Evolutionary conservation across 2,888 invertebrate species (phyloP), one percentile per base, ranked within the genome.

Genomic region (Gastrophysa polygoni): DNA sequence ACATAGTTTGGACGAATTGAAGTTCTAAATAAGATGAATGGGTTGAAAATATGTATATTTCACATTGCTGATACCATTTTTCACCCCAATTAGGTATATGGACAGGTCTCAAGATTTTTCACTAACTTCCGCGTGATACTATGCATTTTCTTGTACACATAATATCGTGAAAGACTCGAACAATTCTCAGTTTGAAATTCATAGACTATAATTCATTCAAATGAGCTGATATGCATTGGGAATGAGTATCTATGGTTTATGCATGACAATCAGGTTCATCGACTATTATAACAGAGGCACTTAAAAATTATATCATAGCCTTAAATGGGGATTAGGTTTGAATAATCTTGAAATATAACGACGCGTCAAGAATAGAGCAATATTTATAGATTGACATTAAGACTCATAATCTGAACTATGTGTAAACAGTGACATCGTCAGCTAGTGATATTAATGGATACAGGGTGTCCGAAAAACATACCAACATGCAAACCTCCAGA

Each of bases 301-400:
- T 54, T 34, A 43, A 54, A 54, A 21, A 54, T 54, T 16, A 54
- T 54, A 54, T 24, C 43, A 51, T 51, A 54, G 43, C 43, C 54
- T 54, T 20, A 43, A 54, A 43, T 21, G 43, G 54, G 54, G 43
- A 43, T 54, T 24, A 34, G 16, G 24, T 11, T 14, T 21, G 20
- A 24, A 21, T 54, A 54, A 54, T 54, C 54, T 54, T 54, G 24
- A 54, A 54, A 54, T 54, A 54, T 54, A 43, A 43, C 54, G 43
- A 21, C 43, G 24, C 17, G 54, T 54, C 10, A 54, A 43, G 16
- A 54, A 43, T 54, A 43, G 51, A 54, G 14, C 38, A 54, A 54
- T 43, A 54, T 43, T 54, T 54, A 21, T 43, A 54, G 43, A 43
- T 54, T 43, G 54, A 21, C 29, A 43, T 58, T 38, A n/a, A 14